These are phyloP conservation scores for Synanthedon vespiformis DNA, from an alignment of 2,888 invertebrate species.

Conservation along the genomic window DNA sequence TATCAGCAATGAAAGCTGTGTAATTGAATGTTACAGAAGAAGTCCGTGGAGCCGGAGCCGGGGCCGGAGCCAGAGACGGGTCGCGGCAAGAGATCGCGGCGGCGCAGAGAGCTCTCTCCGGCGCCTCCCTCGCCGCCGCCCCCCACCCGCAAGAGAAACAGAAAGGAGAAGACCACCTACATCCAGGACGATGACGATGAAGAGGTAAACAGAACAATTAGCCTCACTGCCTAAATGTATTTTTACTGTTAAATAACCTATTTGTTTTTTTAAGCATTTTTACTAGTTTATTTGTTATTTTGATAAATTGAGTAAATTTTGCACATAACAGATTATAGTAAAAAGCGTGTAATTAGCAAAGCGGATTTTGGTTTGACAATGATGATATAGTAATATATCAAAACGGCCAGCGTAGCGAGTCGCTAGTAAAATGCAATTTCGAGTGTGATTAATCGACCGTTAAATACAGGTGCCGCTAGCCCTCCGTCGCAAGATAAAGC, in stretches of 20 bases:
- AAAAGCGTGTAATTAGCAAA: no score
- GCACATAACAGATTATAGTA: no score
- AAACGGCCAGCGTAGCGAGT: neutral
- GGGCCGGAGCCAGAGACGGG: conserved; percentile 27
- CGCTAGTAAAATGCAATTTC: neutral
- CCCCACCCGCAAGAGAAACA: conserved; percentile 41
- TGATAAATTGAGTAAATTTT: neutral
- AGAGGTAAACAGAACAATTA: conserved; percentile 17
- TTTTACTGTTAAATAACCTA: neutral
- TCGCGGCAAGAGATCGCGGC: conserved; percentile 56
- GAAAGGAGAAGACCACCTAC: conserved; percentile 43
- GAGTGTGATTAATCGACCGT: neutral
- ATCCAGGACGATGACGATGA: conserved; percentile 54
- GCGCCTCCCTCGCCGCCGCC: conserved; percentile 38
- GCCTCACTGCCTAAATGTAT: conserved; percentile 1
- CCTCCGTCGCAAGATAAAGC: conserved; percentile 52
- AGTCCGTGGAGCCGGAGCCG: conserved; percentile 21
- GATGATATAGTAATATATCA: no score
- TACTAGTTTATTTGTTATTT: no score
- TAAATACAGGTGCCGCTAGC: conserved; percentile 42
- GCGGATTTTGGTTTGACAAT: no score
- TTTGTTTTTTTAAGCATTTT: no score
- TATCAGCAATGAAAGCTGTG: neutral
- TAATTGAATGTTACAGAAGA: no score
- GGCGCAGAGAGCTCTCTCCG: conserved; percentile 59